Conservation (phyloP, 2,113 vertebrate species). For the Phyllostomus hastatus region DNA sequence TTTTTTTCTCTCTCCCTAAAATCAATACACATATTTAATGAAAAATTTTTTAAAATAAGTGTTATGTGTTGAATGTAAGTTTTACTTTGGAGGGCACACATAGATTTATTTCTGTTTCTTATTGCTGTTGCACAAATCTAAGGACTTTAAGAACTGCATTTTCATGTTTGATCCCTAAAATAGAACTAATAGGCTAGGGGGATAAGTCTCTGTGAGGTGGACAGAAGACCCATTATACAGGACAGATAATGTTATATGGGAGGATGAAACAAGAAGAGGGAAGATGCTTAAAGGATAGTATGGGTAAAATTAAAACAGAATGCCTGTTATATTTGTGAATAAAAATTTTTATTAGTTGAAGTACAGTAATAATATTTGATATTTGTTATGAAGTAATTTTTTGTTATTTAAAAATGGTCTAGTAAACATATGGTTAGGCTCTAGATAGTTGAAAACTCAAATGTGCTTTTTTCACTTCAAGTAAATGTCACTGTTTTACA, state of each 20-base stretch:
- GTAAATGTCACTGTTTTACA: background rate
- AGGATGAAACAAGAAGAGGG: background rate
- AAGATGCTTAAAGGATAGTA: background rate
- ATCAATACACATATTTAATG: too few species aligned
- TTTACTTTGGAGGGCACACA: background rate
- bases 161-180: constrained; percentile 24
- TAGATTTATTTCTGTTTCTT: background rate
- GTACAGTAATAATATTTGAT: background rate
- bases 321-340: background rate
- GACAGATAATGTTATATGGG: background rate
- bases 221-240: background rate
- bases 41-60: too few species aligned
- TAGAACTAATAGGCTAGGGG: background rate
- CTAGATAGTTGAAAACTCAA: background rate
- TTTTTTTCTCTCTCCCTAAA: too few species aligned
- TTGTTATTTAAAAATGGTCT: background rate
- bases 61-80: background rate
- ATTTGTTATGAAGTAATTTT: background rate
- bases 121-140: background rate
- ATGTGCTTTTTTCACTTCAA: background rate
- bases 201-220: background rate
- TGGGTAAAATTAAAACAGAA: background rate
- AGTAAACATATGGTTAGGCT: background rate
- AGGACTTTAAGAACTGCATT: background rate
- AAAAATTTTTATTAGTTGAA: background rate